Evolutionary conservation across 2,888 invertebrate species (phyloP), one percentile per base, ranked within the genome.

Genomic region (Monoplex corrugatus): DNA sequence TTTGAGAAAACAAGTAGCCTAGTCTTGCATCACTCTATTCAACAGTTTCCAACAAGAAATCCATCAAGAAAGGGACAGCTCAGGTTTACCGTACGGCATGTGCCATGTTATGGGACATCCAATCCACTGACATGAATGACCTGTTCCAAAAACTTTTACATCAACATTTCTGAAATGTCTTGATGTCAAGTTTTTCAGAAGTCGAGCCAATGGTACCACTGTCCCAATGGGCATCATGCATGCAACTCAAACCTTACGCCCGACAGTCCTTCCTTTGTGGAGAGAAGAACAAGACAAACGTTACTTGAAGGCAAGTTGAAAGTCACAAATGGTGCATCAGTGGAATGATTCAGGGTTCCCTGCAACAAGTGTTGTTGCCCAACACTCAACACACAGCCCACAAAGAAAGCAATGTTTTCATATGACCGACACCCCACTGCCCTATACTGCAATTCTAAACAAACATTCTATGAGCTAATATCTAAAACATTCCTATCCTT

Each of bases 331-430:
- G 63, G 75, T 75, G 78, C 88, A 83, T 82, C 88, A 83, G 83
- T 88, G 88, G 88, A 88, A 88, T 88, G 88, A 63, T 88, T 88
- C 44, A 63, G 40, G 88, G 63, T 82, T 88, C 83, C 88, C 88
- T 88, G 88, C 88, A 84, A 38, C 88, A 84, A 38, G 45, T n/a
- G n/a, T 32, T 72, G 45, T 43, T 32, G 78, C 78, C 78, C 45
- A 45, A 44, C 45, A 8, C n/a, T 8, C 45, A 23, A 45, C 44
- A 83, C 45, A n/a, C 16, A 32, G 35, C 3, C 82, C 32, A 32
- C 45, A 45, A 43, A 28, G 32, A 45, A 16, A 83, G 82, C 10
- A 44, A 80, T 28, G 28, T 28, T 43, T 28, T 5, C n/a, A n/a
- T n/a, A 1, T n/a, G 13, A 1, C 0, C 10, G 1, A 38, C 19